Evolutionary conservation across 2,888 invertebrate genomes (phyloP), one percentile per base, ranked within the genome.

Genomic region (Meteorus cinctellus): DNA sequence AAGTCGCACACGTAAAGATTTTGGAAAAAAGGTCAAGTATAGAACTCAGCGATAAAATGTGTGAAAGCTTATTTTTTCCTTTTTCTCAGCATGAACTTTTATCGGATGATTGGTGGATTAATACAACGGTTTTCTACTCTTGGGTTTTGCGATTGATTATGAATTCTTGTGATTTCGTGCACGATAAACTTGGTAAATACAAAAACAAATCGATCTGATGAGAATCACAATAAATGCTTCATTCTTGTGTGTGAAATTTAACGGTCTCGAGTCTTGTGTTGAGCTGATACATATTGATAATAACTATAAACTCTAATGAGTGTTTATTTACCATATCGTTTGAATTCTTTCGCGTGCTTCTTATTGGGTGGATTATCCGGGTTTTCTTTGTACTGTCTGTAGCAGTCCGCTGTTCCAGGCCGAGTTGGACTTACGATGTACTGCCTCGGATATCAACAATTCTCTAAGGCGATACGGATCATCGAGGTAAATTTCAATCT

Each of bases 21-120:
- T 79, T 77, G 83, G 82, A 82, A 82, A 86, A 86, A 88, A 89
- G 89, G 89, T 89, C 89, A 89, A 88, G 89, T 89, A 89, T 88
- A 84, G 85, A 81, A 81, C 77, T 82, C 19, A 59, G 67, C 67
- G 63, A 74, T 67, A 27, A 76, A 51, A 65, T 74, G 79, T 71
- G 76, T 76, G 74, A 31, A 29, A 19, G 16, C n/a, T 19, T 24
- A 24, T 12, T 60, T 27, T 27, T 63, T 63, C 29, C 27, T 72
- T 24, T 41, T 48, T 67, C 19, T 19, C 41, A 27, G 48, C 16
- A n/a, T 48, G n/a, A 48, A 48, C 4, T 48, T 4, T 1, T 48
- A n/a, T 16, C 16, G 3, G 14, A 14, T 48, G 4, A n/a, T 48
- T n/a, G 48, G 31, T 34, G 34, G 19, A 36, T 34, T 36, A 36